Evolutionary conservation across 1,140 invertebrate species (phyloP), one percentile per base, ranked within the genome.

Genomic region (Magallana angulata): DNA sequence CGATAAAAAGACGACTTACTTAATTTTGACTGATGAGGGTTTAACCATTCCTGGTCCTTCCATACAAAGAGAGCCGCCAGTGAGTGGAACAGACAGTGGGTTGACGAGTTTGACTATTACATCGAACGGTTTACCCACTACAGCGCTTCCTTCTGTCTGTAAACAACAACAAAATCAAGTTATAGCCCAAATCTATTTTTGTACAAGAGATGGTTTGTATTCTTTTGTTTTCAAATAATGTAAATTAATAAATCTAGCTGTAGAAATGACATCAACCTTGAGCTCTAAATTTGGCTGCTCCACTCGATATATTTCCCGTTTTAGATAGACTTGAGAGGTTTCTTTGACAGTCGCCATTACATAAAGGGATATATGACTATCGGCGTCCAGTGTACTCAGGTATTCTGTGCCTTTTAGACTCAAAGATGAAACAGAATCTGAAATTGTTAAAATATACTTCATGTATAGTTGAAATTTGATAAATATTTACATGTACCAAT

Each of bases 261-360:
- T 36, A 1, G 24, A 18, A 9, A n/a, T 76, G 24, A 57, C 11
- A 68, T 81, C 36, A 48, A 94, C 93, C 91, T 93, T 92, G 12
- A 94, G 88, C 24, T 93, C 92, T 58, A 94, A 88, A 81, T 93
- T 91, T 1, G 93, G 93, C 85, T 92, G 92, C 58, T 94, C 93
- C 57, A 92, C 87, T 89, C 91, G 91, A 59, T 91, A 87, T 30
- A 91, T 91, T 24, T 93, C 91, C 81, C 91, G 71, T 0, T 89
- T 90, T 57, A 93, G 90, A 84, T 90, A 93, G 48, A 89, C 86
- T 82, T 94, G 93, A 0, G 88, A 86, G 0, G 93, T 94, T 56
- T 94, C 92, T 36, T 91, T 89, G 0, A 93, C 93, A 1, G 81
- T 90, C 16, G 91, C 93, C 57, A 89, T 91, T 76, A 90, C 91